Conservation (phyloP, 2,113 vertebrate genomes). For the Alouatta palliata region DNA sequence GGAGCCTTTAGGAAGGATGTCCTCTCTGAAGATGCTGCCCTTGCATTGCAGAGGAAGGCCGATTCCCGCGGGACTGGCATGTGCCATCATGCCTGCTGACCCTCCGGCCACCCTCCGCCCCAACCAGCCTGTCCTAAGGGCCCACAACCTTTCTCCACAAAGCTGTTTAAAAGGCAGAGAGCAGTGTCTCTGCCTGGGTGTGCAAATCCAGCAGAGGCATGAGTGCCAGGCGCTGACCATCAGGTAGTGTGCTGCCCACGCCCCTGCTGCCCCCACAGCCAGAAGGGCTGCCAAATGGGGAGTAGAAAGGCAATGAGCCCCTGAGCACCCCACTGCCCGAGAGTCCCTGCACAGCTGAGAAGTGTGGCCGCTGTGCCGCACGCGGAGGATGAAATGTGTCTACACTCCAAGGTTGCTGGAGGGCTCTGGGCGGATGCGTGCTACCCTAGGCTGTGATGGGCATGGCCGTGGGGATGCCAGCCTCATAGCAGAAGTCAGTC, state of each 20-base stretch:
- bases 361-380: background rate
- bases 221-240: fast-evolving
- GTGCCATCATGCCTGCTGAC: background rate
- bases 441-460: fast-evolving
- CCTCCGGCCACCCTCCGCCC: background rate
- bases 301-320: background rate
- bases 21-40: background rate
- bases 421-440: background rate
- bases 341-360: background rate
- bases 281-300: too few species aligned
- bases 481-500: background rate
- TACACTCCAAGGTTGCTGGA: background rate
- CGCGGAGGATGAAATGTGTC: fast-evolving
- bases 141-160: background rate
- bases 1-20: background rate
- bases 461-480: fast-evolving
- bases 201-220: fast-evolving
- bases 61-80: background rate
- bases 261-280: background rate
- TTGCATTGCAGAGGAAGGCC: background rate
- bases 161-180: background rate
- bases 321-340: background rate
- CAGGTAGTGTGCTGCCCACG: fast-evolving
- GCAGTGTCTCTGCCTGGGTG: fast-evolving
- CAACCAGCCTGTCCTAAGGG: background rate